phyloP scores from a whole-genome alignment of 1,140 invertebrate species.

The Bombus impatiens region DNA sequence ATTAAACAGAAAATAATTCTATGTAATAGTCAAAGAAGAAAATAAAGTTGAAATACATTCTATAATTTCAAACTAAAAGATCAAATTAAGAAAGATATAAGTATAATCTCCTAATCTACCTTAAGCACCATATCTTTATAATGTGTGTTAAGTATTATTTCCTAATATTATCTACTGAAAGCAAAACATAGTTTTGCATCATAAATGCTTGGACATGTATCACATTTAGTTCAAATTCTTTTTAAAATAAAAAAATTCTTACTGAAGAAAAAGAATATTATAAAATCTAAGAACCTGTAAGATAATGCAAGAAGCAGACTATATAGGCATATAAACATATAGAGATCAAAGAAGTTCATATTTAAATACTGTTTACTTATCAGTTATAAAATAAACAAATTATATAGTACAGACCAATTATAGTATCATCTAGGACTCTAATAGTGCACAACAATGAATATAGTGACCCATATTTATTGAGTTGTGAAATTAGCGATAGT shows the following conservation, averaged over 20 bases:
- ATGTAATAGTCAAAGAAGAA: neutral
- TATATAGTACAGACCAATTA: neutral
- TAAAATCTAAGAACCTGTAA: neutral
- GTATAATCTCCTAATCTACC: neutral
- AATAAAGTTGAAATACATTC: neutral
- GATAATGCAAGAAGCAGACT: neutral
- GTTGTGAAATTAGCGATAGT: neutral
- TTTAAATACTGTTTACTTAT: neutral
- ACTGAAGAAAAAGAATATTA: neutral
- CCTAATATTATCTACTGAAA: too few species aligned
- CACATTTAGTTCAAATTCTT: neutral
- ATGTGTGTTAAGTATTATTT: neutral
- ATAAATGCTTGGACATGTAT: neutral
- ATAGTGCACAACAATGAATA: neutral
- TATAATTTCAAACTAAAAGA: neutral
- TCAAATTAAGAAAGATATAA: neutral
- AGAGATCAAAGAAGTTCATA: neutral
- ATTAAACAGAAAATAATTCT: neutral
- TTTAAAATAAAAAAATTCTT: neutral
- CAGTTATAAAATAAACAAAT: neutral
- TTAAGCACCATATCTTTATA: slow-evolving; percentile 10
- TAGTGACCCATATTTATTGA: too few species aligned
- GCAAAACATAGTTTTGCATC: neutral
- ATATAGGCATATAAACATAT: neutral
- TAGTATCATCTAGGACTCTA: neutral